Percentiles rank a stretch among this genome's conserved stretches.
Evolutionary conservation across 2,888 invertebrate genomes (phyloP).

Genomic region (Amiota minor): DNA sequence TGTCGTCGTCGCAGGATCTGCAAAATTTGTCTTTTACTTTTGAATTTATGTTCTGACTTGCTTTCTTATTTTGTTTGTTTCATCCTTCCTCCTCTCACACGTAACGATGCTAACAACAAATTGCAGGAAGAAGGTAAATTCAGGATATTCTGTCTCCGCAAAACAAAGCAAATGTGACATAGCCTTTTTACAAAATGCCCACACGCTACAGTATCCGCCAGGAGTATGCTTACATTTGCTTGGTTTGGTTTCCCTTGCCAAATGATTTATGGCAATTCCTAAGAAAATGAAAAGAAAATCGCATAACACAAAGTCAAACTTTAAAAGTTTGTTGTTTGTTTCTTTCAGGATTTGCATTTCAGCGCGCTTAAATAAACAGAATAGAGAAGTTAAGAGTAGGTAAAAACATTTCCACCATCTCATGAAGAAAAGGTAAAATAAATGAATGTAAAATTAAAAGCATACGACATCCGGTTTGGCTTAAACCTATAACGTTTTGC

Average conservation of each 20-base stretch:
- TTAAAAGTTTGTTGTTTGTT: conserved; percentile 50
- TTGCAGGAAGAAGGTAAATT: conserved; percentile 59
- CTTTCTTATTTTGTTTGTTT: conserved; percentile 43
- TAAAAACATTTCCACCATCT: too few species aligned
- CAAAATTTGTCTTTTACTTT: conserved; percentile 68
- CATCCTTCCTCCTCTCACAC: conserved; percentile 18
- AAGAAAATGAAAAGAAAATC: conserved; percentile 8
- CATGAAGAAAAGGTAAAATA: conserved; percentile 26
- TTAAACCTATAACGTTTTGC: conserved; percentile 36
- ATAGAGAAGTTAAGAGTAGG: conserved; percentile 12
- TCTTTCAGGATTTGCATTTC: conserved; percentile 64
- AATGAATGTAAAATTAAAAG: conserved; percentile 20
- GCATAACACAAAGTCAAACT: conserved; percentile 16
- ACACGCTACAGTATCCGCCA: conserved; percentile 32
- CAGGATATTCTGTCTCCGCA: conserved; percentile 68
- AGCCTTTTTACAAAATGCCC: not conserved
- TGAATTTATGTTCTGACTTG: conserved; percentile 64
- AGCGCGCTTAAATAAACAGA: conserved; percentile 45
- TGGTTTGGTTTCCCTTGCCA: not conserved
- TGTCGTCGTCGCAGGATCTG: conserved; percentile 58
- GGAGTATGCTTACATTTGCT: conserved; percentile 22
- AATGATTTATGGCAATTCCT: conserved; percentile 57
- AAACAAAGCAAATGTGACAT: conserved; percentile 59
- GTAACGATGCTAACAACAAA: conserved; percentile 55
- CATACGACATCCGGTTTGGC: conserved; percentile 17